Conservation (phyloP, 2,888 invertebrate species). For the Amphipyra tragopoginis region DNA sequence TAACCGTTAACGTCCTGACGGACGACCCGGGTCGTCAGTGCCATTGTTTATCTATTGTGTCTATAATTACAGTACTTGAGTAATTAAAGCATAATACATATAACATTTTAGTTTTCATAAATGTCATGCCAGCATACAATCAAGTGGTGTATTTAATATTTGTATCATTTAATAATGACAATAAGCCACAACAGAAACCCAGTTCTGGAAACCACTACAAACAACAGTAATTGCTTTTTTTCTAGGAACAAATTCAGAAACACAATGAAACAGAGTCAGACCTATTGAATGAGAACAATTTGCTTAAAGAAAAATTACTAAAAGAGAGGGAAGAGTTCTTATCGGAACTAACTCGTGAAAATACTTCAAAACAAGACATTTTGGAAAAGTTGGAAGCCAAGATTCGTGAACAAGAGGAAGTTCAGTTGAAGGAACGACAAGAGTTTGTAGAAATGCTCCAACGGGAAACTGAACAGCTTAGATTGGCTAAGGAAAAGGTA, state of each 20-base stretch:
- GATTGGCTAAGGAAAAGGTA: conserved; percentile 85
- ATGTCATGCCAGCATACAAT: no score
- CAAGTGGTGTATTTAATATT: not conserved
- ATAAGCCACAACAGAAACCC: no score
- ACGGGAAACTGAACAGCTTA: conserved; percentile 79
- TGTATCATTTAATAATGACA: not conserved
- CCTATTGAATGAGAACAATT: conserved; percentile 83
- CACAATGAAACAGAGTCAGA: conserved; percentile 81
- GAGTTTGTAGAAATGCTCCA: conserved; percentile 78
- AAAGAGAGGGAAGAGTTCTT: conserved; percentile 88
- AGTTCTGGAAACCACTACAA: not conserved
- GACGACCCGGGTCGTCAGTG: no score
- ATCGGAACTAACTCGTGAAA: conserved; percentile 83
- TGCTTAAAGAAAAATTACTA: conserved; percentile 82
- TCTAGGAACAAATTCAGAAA: conserved; percentile 80
- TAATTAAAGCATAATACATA: no score
- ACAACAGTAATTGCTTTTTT: conserved; percentile 26
- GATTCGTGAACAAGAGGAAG: conserved; percentile 85
- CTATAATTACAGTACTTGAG: no score
- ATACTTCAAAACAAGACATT: conserved; percentile 86
- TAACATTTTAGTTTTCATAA: no score
- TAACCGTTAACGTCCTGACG: no score
- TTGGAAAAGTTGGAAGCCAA: conserved; percentile 85
- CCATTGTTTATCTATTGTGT: no score
- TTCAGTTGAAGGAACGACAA: conserved; percentile 81